These are phyloP conservation scores for Micrasema minimum DNA, from an alignment of 1,140 invertebrate genomes.

Conservation along the genomic window DNA sequence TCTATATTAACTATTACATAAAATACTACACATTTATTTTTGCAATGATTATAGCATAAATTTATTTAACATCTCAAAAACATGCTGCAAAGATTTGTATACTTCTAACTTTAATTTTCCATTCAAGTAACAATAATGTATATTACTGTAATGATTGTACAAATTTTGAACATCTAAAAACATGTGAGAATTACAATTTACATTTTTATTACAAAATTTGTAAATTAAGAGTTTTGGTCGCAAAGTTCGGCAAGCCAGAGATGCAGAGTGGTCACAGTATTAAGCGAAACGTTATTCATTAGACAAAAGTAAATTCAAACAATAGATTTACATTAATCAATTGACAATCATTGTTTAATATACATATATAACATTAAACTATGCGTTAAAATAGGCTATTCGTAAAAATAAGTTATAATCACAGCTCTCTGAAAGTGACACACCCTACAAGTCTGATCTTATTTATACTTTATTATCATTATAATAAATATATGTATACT, in stretches of 20 bases:
- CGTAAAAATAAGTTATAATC: slow-evolving; percentile 48
- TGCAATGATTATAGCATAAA: slow-evolving; percentile 42
- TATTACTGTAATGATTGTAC: slow-evolving; percentile 53
- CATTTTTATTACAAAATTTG: slow-evolving; percentile 47
- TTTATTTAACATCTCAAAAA: slow-evolving; percentile 45
- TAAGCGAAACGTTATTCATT: slow-evolving; percentile 31
- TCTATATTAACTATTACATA: slow-evolving; percentile 41
- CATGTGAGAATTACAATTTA: slow-evolving; percentile 43
- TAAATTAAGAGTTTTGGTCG: slow-evolving; percentile 52
- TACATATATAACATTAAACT: slow-evolving; percentile 23
- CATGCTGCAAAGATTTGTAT: slow-evolving; percentile 47
- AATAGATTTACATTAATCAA: slow-evolving; percentile 37
- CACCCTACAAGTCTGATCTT: slow-evolving; percentile 38
- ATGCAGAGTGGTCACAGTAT: slow-evolving; percentile 39
- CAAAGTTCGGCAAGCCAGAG: slow-evolving; percentile 42
- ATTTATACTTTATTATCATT: slow-evolving; percentile 19
- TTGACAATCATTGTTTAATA: slow-evolving; percentile 36
- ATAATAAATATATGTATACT: slow-evolving; percentile 30
- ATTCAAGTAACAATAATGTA: slow-evolving; percentile 51
- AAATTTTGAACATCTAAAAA: slow-evolving; percentile 54
- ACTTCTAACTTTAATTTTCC: slow-evolving; percentile 43
- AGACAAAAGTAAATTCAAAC: slow-evolving; percentile 27
- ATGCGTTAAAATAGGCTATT: slow-evolving; percentile 37
- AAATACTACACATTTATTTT: slow-evolving; percentile 51
- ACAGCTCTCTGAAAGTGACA: slow-evolving; percentile 45